Evolutionary conservation across 2,797 vertebrate species (phyloP), one percentile per base, ranked within the genome.

Genomic region (Hydrolagus colliei): DNA sequence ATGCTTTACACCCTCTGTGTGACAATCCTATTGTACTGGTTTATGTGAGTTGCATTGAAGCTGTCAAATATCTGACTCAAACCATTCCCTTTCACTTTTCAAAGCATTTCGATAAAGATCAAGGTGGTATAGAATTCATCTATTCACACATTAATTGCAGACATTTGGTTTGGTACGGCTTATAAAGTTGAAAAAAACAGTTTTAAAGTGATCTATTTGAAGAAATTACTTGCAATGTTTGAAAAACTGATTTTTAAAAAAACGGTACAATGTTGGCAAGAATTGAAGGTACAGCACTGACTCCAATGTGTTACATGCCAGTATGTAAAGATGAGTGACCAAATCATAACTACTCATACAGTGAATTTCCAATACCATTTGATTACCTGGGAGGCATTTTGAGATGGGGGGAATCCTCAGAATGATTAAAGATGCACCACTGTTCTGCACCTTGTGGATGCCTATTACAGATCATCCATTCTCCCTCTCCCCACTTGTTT

Each of bases 21-120:
- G 77, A 65, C 22, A 80, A 80, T 32, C n/a, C 77, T 80, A 63
- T 80, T 65, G 61, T 65, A 20, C 77, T 80, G 77, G 4, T 27
- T 32, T 80, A 65, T 63, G 62, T 80, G 22, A 80, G 61, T 32
- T 65, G 22, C 65, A 65, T 32, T 32, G 61, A 16, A 80, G 32
- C 77, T 80, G 77, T 65, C 61, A 80, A 80, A 65, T 12, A 80
- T 32, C 62, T 32, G 61, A 65, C 11, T 80, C 77, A 32, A 63
- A 65, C 22, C 10, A 11, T 22, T 78, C n/a, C 32, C n/a, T 65
- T n/a, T 22, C 13, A 63, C 12, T 65, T 65, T 63, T 20, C 52
- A 59, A 16, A 61, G 8, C 52, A 41, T 61, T 77, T 41, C 61
- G 10, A 65, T 16, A 65, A 61, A 62, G 12, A 10, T 62, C 10